Base-by-base conservation (phyloP, 2,113 vertebrate species). In the Myanophis thanlyinensis region DNA sequence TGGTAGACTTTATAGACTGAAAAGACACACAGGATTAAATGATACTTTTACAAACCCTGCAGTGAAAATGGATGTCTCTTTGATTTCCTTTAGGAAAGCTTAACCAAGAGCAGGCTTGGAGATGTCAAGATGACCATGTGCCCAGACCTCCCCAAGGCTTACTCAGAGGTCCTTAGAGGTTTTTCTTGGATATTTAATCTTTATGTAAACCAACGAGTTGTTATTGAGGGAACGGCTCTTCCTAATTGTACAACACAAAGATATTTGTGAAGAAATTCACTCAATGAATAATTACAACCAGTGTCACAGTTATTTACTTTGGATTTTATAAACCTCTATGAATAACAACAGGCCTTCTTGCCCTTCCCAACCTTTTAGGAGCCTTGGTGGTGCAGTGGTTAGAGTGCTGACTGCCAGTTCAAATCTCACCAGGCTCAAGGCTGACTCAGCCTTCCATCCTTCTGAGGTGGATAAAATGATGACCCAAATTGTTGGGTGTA, bases 71-170 rank as follows among this genome's bases (percentile, higher is more conserved):
- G 95, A 90, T 91, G 93, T 95, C 93, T 67, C 84, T 35, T 92
- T 89, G 92, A 89, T 23, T 46, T 88, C 13, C 2, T 6, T 91
- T 87, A 94, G 94, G 90, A 94, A 91, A 96, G 94, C 84, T 89
- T 62, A 95, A 95, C 95, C 95, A 96, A 95, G 94, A 96, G 91
- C 92, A 94, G 94, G 93, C 52, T 0, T 0, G 93, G 47, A 94
- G 93, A 95, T 90, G 93, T 94, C 94, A 92, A 92, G 94, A 97
- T 96, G 94, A 95, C 96, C 91, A 40, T 90, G 2, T 90, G 95
- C 95, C 95, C 95, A 95, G 94, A 95, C 89, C 0, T 40, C 95
- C 96, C 85, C 85, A 91, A 92, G 0, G 4, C 49, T 92, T 23
- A 93, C 2, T 93, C 90, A 52, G 90, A 95, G 92, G 56, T 95